phyloP scores from a whole-genome alignment of 2,797 vertebrate genomes.

The Tolypeutes matacus region DNA sequence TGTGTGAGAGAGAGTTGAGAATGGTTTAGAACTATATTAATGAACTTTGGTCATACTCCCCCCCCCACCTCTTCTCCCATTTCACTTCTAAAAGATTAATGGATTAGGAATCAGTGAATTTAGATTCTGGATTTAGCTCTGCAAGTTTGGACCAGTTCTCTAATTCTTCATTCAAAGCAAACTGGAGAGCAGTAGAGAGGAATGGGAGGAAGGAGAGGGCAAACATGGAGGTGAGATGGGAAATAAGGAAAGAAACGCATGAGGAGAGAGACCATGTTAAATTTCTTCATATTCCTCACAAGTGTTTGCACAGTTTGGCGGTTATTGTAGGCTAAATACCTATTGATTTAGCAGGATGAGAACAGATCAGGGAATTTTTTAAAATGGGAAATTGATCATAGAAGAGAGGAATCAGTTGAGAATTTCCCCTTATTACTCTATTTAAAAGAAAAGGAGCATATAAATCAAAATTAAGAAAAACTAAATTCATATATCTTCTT shows the following conservation, averaged over 20 bases:
- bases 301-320: neutral
- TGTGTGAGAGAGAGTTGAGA: neutral
- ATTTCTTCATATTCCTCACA: slow-evolving; percentile 35
- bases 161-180: slow-evolving; percentile 48
- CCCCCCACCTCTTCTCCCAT: neutral
- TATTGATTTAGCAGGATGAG: slow-evolving; percentile 22
- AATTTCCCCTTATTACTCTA: slow-evolving; percentile 31
- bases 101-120: neutral
- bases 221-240: neutral
- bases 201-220: neutral
- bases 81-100: slow-evolving; percentile 48
- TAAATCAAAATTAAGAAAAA: slow-evolving; percentile 54
- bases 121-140: slow-evolving; percentile 9
- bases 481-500: slow-evolving; percentile 10
- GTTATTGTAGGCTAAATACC: neutral
- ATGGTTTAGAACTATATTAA: neutral
- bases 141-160: neutral
- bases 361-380: slow-evolving; percentile 41
- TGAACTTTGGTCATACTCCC: neutral
- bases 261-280: neutral
- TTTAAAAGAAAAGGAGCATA: slow-evolving; percentile 26
- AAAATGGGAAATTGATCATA: slow-evolving; percentile 1
- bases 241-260: neutral
- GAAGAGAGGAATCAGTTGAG: slow-evolving; percentile 16
- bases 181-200: neutral